These are phyloP conservation scores for Harpagoxenus sublaevis DNA, from an alignment of 2,888 invertebrate genomes.

Conservation along the genomic window DNA sequence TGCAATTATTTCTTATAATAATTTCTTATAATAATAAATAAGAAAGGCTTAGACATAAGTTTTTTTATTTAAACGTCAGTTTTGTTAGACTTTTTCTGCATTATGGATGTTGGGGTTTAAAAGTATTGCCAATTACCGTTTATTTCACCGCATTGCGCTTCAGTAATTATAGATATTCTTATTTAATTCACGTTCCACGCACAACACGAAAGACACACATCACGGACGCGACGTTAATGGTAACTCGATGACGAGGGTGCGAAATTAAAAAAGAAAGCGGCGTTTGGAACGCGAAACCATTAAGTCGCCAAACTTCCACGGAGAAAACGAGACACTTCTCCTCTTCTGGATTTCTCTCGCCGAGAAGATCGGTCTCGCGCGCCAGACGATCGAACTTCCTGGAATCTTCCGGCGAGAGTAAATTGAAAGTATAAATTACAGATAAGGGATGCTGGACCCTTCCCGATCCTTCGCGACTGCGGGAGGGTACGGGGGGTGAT, in stretches of 20 bases:
- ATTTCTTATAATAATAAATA: neutral
- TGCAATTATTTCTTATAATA: neutral
- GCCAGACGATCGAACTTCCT: constrained; percentile 51
- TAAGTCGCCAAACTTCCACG: constrained; percentile 65
- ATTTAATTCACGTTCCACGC: constrained; percentile 35
- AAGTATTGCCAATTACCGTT: neutral
- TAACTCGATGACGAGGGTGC: constrained; percentile 53
- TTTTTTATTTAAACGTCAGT: neutral
- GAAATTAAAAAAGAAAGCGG: constrained; percentile 63
- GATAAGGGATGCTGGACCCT: constrained; percentile 79
- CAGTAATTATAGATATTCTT: neutral
- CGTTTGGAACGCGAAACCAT: constrained; percentile 58
- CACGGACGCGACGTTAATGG: constrained; percentile 58
- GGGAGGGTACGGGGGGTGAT: constrained; percentile 48
- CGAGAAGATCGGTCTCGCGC: constrained; percentile 27
- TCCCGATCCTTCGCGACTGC: constrained; percentile 16
- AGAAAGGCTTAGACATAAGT: neutral
- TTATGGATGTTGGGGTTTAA: neutral
- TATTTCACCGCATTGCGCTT: neutral
- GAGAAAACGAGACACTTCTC: constrained; percentile 21
- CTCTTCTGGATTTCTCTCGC: constrained; percentile 33
- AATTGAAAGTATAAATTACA: constrained; percentile 85
- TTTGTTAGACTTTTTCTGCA: neutral
- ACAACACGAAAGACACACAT: constrained; percentile 25
- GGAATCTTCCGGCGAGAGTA: constrained; percentile 73